Conservation (phyloP, 2,797 vertebrate genomes). For the Denticeps clupeoides region DNA sequence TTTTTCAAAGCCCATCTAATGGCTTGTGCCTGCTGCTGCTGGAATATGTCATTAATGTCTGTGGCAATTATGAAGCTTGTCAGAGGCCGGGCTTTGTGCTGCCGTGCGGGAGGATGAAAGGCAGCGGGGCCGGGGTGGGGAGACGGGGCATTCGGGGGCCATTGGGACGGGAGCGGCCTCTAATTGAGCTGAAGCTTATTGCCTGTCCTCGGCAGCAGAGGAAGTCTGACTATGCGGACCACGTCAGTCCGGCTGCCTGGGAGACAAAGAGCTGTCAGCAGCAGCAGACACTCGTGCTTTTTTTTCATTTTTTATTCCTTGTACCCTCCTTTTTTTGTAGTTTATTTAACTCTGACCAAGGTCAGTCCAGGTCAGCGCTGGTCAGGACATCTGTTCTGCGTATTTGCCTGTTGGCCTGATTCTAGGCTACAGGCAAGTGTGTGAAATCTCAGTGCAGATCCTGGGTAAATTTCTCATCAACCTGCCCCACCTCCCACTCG, state of each 20-base stretch:
- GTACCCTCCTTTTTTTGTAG: too few species aligned
- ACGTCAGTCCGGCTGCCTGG: too few species aligned
- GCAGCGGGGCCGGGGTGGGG: not conserved
- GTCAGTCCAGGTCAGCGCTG: too few species aligned
- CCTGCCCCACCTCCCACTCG: too few species aligned
- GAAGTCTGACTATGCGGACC: not conserved
- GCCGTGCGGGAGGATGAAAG: slow-evolving; percentile 25
- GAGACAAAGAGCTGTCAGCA: not conserved
- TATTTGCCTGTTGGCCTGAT: too few species aligned
- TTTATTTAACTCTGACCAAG: too few species aligned
- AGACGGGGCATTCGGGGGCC: not conserved
- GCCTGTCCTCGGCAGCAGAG: not conserved
- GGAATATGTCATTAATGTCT: slow-evolving; percentile 40
- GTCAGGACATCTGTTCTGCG: too few species aligned
- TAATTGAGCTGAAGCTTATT: slow-evolving; percentile 15
- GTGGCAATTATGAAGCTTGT: slow-evolving; percentile 34
- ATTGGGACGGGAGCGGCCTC: not conserved
- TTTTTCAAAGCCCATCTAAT: slow-evolving; percentile 39
- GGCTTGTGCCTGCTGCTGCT: slow-evolving; percentile 36
- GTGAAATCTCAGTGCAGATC: too few species aligned
- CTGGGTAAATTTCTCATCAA: too few species aligned
- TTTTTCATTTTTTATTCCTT: too few species aligned
- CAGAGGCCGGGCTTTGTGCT: slow-evolving; percentile 27
- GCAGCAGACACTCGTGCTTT: not conserved
- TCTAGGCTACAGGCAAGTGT: too few species aligned